These are phyloP conservation scores for Scolopax bukidnonensis DNA, from an alignment of 2,797 vertebrate species.

Conservation along the genomic window DNA sequence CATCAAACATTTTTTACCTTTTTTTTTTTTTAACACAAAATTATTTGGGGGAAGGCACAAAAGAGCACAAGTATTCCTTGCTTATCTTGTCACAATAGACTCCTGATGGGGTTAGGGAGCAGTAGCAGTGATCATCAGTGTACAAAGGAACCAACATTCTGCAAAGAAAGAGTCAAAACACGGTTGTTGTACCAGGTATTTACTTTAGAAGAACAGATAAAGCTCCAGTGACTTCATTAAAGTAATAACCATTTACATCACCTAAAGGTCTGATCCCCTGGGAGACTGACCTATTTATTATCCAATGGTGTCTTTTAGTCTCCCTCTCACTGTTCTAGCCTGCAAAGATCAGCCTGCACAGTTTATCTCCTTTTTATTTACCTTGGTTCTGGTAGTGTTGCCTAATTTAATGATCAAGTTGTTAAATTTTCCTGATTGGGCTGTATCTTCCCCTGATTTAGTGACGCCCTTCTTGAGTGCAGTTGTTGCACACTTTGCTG, in stretches of 20 bases:
- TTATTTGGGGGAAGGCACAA: background rate
- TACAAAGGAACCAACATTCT: background rate
- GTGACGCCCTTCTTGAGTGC: slow-evolving; percentile 40
- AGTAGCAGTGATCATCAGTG: background rate
- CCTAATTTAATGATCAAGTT: slow-evolving; percentile 53
- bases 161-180: background rate
- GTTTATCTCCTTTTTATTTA: slow-evolving; percentile 50
- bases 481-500: slow-evolving; percentile 57
- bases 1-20: fast-evolving
- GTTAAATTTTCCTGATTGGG: slow-evolving; percentile 58
- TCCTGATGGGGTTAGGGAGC: background rate
- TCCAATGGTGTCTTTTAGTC: background rate
- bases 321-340: background rate
- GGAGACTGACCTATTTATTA: background rate
- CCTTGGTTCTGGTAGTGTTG: slow-evolving; percentile 20
- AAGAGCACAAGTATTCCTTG: background rate
- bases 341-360: background rate
- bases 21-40: background rate
- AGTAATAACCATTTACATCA: background rate
- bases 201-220: background rate
- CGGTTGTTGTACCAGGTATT: background rate
- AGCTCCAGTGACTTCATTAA: slow-evolving; percentile 2
- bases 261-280: background rate
- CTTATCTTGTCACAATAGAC: fast-evolving
- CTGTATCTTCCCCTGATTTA: slow-evolving; percentile 43